phyloP scores from a whole-genome alignment of 1,140 invertebrate genomes.

The Aethina tumida region DNA sequence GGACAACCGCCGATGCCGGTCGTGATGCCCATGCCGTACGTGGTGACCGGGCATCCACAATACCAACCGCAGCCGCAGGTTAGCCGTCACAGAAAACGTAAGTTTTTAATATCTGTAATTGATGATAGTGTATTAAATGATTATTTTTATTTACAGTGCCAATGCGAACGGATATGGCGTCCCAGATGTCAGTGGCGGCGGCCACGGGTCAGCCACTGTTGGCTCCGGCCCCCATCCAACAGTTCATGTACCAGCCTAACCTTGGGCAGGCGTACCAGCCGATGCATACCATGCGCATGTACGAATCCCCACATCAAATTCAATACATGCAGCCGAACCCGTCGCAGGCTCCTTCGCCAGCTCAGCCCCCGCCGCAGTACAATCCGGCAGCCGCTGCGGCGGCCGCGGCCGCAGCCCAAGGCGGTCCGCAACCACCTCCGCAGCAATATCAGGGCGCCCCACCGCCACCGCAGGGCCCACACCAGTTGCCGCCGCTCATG shows the following conservation, averaged over 20 bases:
- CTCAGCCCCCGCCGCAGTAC: constrained; percentile 9
- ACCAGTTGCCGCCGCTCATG: constrained; percentile 48
- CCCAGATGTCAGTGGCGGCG: constrained; percentile 61
- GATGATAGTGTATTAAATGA: constrained; percentile 2
- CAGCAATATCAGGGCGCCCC: constrained; percentile 44
- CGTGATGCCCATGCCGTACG: constrained; percentile 27
- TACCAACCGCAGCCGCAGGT: constrained; percentile 33
- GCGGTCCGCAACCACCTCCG: constrained; percentile 52
- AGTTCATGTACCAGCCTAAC: constrained; percentile 40
- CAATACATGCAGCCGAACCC: constrained; percentile 13
- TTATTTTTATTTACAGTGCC: constrained; percentile 39
- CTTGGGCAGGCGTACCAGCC: constrained; percentile 51
- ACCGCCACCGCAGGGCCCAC: constrained; percentile 42
- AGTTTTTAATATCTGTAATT: constrained; percentile 8
- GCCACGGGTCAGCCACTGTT: constrained; percentile 77
- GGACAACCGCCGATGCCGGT: constrained; percentile 37
- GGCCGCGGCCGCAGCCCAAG: constrained; percentile 32
- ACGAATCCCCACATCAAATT: constrained; percentile 41
- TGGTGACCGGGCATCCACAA: constrained; percentile 28
- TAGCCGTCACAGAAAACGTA: constrained; percentile 32
- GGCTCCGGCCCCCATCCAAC: constrained; percentile 59
- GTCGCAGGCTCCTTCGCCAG: constrained; percentile 13
- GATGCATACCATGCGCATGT: constrained; percentile 50
- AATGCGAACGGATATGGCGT: constrained; percentile 50
- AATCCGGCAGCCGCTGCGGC: constrained; percentile 17